Percentiles rank a stretch among this genome's conserved stretches.
Conservation (phyloP, 2,888 invertebrate genomes). For the Seira ritae region DNA sequence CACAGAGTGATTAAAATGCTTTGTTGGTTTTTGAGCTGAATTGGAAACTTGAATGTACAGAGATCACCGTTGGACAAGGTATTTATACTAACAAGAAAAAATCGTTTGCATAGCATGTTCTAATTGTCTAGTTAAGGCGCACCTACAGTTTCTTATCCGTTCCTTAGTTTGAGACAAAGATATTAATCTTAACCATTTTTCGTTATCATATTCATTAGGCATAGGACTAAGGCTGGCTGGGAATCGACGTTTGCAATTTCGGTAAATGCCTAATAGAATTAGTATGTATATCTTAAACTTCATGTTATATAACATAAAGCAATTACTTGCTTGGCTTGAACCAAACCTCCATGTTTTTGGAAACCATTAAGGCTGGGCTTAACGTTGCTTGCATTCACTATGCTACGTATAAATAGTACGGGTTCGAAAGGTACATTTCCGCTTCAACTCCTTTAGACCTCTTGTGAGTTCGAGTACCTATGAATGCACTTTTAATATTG, state of each 20-base stretch:
- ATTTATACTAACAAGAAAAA: conserved; percentile 49
- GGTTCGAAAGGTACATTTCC: conserved; percentile 47
- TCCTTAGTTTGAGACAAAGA: neutral
- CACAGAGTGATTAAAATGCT: neutral
- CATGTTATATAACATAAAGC: neutral
- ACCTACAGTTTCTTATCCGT: neutral
- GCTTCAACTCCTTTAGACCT: conserved; percentile 39
- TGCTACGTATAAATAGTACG: too few species aligned
- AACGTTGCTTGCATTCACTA: neutral
- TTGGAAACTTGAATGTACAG: conserved; percentile 33
- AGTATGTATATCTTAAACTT: too few species aligned
- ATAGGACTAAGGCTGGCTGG: too few species aligned
- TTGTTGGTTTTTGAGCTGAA: conserved; percentile 16
- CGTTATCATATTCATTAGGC: too few species aligned
- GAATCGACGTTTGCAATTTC: too few species aligned
- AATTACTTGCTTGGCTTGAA: neutral
- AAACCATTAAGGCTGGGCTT: neutral
- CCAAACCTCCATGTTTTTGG: conserved; percentile 2
- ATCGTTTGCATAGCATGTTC: neutral
- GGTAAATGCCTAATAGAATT: too few species aligned
- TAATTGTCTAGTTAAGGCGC: neutral
- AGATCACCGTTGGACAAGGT: conserved; percentile 20
- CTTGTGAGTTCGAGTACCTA: neutral
- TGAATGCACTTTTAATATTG: neutral
- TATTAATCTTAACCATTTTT: too few species aligned